phyloP scores from a whole-genome alignment of 1,140 invertebrate species.

The Sycophaga agraensis region DNA sequence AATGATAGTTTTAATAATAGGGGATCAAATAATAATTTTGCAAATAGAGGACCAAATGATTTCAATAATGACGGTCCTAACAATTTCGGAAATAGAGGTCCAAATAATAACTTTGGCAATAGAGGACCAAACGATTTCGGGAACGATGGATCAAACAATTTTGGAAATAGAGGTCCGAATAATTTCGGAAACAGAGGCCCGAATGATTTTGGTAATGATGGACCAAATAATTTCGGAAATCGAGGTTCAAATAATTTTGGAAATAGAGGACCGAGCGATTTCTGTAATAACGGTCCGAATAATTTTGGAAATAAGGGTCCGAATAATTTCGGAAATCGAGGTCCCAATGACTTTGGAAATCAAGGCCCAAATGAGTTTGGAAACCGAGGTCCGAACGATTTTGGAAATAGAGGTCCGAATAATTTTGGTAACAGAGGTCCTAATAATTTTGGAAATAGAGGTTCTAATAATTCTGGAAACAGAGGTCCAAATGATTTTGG shows the following conservation, averaged over 20 bases:
- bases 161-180: constrained; percentile 14
- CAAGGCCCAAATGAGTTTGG: constrained; percentile 9
- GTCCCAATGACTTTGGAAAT: constrained; percentile 12
- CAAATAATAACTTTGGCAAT: neutral
- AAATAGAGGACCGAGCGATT: neutral
- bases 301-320: constrained; percentile 12
- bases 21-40: neutral
- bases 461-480: constrained; percentile 4
- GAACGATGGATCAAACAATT: constrained; percentile 2
- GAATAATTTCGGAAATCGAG: neutral
- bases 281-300: constrained; percentile 3
- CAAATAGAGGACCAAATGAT: constrained; percentile 1
- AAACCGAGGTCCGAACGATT: constrained; percentile 23
- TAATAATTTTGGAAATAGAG: constrained; percentile 1
- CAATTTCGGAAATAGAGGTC: constrained; percentile 1
- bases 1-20: constrained; percentile 19
- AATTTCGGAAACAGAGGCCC: constrained; percentile 5
- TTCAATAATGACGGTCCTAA: constrained; percentile 3
- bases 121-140: neutral
- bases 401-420: neutral
- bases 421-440: neutral
- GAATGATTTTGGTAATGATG: constrained; percentile 4
- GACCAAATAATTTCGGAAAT: constrained; percentile 5
- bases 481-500: constrained; percentile 4
- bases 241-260: neutral